A percentile compares a stretch with the other conserved stretches of the same genome.
These are phyloP conservation scores for Sitta carolinensis DNA, from an alignment of 2,797 vertebrate genomes.

Conservation along the genomic window DNA sequence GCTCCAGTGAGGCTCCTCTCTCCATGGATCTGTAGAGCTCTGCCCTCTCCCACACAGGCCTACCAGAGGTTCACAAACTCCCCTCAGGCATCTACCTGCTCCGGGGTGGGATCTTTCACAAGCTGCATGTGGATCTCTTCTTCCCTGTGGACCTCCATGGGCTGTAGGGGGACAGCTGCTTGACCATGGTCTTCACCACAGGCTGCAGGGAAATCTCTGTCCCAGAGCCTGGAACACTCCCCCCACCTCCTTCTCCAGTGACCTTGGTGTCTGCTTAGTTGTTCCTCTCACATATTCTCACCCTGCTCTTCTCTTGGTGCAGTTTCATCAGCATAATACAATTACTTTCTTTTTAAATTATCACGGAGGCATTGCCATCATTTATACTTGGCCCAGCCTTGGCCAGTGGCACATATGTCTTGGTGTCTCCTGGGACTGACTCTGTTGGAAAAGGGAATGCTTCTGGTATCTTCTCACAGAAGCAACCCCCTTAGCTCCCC, in stretches of 20 bases:
- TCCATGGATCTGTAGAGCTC: too few relatives aligned
- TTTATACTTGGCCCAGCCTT: neutral
- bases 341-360: neutral
- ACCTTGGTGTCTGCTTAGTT: neutral
- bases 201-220: neutral
- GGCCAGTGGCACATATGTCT: neutral
- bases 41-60: neutral
- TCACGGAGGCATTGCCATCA: neutral
- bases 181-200: neutral
- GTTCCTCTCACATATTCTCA: neutral
- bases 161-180: neutral
- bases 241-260: accelerated
- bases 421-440: neutral
- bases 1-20: neutral
- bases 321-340: too few relatives aligned
- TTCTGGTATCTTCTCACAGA: neutral
- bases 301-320: neutral
- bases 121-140: too few relatives aligned
- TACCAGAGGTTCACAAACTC: neutral
- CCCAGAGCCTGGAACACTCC: neutral
- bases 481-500: neutral
- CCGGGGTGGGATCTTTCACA: accelerated
- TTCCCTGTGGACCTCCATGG: too few relatives aligned
- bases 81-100: neutral
- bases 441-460: neutral